These are phyloP conservation scores for Saccostrea glomerata DNA, from an alignment of 1,140 invertebrate genomes.

Conservation along the genomic window DNA sequence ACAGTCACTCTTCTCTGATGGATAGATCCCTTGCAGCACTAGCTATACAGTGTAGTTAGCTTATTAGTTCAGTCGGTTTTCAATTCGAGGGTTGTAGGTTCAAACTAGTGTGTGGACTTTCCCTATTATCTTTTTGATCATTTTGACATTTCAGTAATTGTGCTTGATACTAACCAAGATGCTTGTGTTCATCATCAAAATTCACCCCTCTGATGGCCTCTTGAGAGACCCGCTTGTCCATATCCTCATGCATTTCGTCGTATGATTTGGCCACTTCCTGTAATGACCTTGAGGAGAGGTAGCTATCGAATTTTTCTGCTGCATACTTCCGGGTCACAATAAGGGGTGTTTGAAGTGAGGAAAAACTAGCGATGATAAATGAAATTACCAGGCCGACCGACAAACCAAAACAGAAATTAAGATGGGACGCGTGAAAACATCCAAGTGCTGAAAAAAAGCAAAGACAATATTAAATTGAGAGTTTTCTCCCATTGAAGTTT, in stretches of 20 bases:
- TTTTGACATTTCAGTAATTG: not conserved
- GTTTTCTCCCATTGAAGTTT: too few relatives aligned
- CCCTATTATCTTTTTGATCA: too few relatives aligned
- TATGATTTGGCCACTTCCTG: not conserved
- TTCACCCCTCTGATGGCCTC: slow-evolving; percentile 3
- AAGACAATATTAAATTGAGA: too few relatives aligned
- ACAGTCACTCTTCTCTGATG: too few relatives aligned
- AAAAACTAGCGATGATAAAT: slow-evolving; percentile 35
- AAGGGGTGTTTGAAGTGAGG: slow-evolving; percentile 4
- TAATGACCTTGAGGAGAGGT: not conserved
- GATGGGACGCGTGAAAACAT: slow-evolving; percentile 28
- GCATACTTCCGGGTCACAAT: slow-evolving; percentile 22
- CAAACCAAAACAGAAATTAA: slow-evolving; percentile 54
- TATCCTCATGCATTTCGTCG: slow-evolving; percentile 46
- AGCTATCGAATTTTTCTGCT: not conserved
- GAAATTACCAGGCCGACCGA: slow-evolving; percentile 53
- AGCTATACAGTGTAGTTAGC: too few relatives aligned
- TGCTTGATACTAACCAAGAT: slow-evolving; percentile 45
- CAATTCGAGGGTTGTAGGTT: too few relatives aligned
- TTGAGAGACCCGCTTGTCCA: slow-evolving; percentile 42
- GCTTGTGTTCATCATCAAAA: slow-evolving; percentile 51
- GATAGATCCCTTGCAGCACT: too few relatives aligned
- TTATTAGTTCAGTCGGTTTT: too few relatives aligned
- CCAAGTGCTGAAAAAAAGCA: slow-evolving; percentile 2
- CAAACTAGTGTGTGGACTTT: too few relatives aligned